phyloP scores from a whole-genome alignment of 2,797 vertebrate genomes.

The Eurystomus glaucurus region DNA sequence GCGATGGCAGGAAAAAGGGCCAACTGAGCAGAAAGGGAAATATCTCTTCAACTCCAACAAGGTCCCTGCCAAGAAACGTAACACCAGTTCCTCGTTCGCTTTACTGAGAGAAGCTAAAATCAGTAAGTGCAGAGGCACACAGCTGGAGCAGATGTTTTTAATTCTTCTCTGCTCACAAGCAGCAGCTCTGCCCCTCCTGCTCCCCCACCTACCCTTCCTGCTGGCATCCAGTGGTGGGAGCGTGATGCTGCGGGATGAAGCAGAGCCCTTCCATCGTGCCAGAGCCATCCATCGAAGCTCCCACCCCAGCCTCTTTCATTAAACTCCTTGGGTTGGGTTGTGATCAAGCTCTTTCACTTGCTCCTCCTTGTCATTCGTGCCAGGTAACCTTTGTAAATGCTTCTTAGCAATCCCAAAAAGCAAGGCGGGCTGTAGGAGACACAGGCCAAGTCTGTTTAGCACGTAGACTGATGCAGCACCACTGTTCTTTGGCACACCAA shows the following conservation, averaged over 20 bases:
- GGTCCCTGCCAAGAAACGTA: neutral
- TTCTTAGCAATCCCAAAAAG: neutral
- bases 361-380: neutral
- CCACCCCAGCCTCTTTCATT: neutral
- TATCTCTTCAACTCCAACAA: neutral
- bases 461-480: rapidly evolving
- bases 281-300: neutral
- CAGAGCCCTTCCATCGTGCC: neutral
- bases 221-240: neutral
- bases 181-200: neutral
- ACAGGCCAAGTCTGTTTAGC: neutral
- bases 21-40: neutral
- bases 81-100: neutral
- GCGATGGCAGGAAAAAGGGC: neutral
- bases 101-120: neutral
- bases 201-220: neutral
- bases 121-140: neutral
- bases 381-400: neutral
- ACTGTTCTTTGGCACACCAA: neutral
- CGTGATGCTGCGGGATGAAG: rapidly evolving
- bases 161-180: neutral
- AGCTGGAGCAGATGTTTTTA: slow-evolving; percentile 24
- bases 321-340: neutral
- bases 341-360: neutral
- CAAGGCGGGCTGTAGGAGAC: neutral